A percentile compares a stretch with the other conserved stretches of the same genome.
Conservation (phyloP, 1,140 invertebrate species). For the Procambarus clarkii region DNA sequence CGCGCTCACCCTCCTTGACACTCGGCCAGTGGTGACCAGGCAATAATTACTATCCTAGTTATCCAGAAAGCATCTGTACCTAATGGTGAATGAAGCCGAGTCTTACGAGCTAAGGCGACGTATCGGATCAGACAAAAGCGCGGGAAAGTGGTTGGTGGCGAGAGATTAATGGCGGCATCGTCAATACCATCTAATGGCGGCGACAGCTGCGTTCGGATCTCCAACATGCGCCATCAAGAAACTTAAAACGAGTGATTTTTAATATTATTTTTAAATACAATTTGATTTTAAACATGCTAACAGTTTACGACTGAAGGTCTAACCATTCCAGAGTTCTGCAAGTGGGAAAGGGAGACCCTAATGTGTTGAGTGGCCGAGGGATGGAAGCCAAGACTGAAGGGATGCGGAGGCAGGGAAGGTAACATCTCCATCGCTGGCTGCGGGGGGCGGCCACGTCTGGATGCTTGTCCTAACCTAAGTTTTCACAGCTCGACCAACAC, state of each 20-base stretch:
- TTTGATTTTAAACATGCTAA: no score
- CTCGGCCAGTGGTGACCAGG: neutral
- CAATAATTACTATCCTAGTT: conserved; percentile 49
- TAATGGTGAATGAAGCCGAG: conserved; percentile 66
- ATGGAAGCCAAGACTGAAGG: neutral
- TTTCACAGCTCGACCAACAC: conserved; percentile 61
- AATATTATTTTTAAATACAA: no score
- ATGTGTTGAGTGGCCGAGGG: no score
- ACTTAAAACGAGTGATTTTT: neutral
- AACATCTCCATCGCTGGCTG: conserved; percentile 61
- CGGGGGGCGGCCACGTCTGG: conserved; percentile 40
- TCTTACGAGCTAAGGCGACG: conserved; percentile 62
- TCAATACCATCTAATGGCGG: conserved; percentile 69
- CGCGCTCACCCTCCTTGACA: neutral
- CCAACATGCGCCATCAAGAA: neutral
- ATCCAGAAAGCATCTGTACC: conserved; percentile 55
- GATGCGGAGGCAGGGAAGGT: conserved; percentile 18
- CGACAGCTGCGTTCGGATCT: conserved; percentile 54
- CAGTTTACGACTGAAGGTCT: no score
- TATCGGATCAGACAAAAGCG: conserved; percentile 69
- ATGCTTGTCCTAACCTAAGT: conserved; percentile 52
- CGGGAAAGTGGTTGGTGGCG: conserved; percentile 68
- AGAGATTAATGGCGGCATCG: conserved; percentile 67
- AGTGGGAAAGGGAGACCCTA: no score
- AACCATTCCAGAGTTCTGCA: no score